phyloP scores from a whole-genome alignment of 2,888 invertebrate species.

The Cosmorhoe ocellata region DNA sequence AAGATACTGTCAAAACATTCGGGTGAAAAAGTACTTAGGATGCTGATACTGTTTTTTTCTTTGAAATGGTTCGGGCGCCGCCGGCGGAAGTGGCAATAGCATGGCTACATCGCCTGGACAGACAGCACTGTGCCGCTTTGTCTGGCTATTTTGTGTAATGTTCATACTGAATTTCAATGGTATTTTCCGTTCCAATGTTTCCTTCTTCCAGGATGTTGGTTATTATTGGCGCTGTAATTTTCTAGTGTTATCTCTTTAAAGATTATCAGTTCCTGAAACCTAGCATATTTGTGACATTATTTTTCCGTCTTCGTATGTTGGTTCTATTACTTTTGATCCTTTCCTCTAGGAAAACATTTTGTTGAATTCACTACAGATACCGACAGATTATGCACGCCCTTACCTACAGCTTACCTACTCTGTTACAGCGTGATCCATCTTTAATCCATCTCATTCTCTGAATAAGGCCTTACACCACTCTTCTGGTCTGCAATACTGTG shows the following conservation, averaged over 20 bases:
- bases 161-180: conserved; percentile 19
- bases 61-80: conserved; percentile 66
- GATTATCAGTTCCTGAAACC: neutral
- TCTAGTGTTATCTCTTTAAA: conserved; percentile 9
- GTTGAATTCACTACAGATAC: no score
- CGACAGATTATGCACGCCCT: no score
- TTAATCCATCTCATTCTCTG: no score
- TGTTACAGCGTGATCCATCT: no score
- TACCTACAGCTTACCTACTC: no score
- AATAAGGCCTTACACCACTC: no score
- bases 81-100: conserved; percentile 73
- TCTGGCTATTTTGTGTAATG: conserved; percentile 33
- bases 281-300: neutral
- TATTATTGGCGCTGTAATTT: conserved; percentile 13
- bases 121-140: conserved; percentile 55
- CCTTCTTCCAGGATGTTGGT: conserved; percentile 19
- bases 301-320: neutral
- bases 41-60: conserved; percentile 4
- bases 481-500: no score
- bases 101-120: conserved; percentile 49
- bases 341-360: no score
- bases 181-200: conserved; percentile 18
- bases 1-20: conserved; percentile 13
- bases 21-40: neutral
- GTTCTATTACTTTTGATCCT: neutral